Percentiles rank a stretch among this genome's conserved stretches.
Evolutionary conservation across 2,797 vertebrate genomes (phyloP).

Genomic region (Mycteria americana): DNA sequence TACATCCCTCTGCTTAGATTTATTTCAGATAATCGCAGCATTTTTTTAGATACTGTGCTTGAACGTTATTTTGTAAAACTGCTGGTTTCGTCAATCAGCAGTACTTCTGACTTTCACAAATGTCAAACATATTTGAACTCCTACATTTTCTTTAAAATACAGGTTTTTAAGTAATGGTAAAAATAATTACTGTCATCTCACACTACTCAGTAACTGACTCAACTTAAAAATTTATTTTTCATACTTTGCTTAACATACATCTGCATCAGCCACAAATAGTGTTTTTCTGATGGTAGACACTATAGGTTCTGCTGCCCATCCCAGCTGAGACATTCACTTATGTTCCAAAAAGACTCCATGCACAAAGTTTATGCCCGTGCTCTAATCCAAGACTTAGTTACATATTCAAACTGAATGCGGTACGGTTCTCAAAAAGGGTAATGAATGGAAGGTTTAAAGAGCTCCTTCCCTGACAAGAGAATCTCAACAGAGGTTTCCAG

Average conservation of each 20-base stretch:
- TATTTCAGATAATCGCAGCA: background rate
- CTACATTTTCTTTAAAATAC: constrained; percentile 14
- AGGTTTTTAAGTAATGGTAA: background rate
- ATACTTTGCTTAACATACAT: background rate
- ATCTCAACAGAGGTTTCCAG: background rate
- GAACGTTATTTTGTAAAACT: background rate
- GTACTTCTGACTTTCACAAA: constrained; percentile 4
- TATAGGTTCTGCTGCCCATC: background rate
- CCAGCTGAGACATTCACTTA: background rate
- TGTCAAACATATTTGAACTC: constrained; percentile 1
- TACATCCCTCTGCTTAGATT: background rate
- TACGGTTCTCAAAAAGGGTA: background rate
- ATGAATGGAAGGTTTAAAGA: background rate
- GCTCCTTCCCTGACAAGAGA: background rate
- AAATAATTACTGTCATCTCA: constrained; percentile 21
- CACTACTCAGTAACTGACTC: background rate
- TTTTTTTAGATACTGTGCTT: background rate
- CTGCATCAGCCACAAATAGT: background rate
- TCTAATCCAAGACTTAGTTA: background rate
- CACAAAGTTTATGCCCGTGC: accelerated
- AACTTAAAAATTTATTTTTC: background rate
- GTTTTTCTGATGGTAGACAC: background rate
- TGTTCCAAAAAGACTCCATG: background rate
- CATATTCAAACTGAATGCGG: background rate
- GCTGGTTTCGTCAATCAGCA: background rate